Conservation (phyloP, 1,140 invertebrate species). For the Drosophila persimilis region DNA sequence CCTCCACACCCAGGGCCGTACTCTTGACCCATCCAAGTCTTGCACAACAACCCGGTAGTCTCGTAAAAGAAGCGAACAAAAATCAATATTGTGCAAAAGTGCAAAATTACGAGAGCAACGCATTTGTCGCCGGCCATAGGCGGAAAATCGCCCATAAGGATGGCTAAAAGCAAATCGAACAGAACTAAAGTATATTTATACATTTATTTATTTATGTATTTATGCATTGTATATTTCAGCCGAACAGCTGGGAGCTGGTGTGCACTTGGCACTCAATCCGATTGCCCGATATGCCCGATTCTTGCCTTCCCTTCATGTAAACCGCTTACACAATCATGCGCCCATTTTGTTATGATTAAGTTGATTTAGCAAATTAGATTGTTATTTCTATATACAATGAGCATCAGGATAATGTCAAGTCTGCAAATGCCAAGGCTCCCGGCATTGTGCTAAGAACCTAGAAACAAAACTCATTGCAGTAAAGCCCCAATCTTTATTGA, state of each 20-base stretch:
- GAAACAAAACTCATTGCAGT: background rate
- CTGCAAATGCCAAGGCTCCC: background rate
- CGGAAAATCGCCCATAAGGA: background rate
- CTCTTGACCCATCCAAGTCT: constrained; percentile 15
- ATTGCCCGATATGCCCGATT: background rate
- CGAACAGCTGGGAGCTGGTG: background rate
- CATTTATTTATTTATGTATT: constrained; percentile 22
- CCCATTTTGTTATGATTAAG: background rate
- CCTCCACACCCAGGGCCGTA: background rate
- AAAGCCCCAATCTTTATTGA: too few relatives aligned
- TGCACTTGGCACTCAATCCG: background rate
- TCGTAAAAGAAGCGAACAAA: constrained; percentile 18
- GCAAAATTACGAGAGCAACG: constrained; percentile 16
- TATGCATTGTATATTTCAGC: constrained; percentile 20
- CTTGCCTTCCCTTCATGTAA: too few relatives aligned
- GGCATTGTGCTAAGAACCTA: background rate
- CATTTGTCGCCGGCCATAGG: background rate
- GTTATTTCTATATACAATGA: background rate
- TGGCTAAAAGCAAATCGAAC: constrained; percentile 29
- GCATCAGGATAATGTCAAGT: background rate
- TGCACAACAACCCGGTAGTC: constrained; percentile 33
- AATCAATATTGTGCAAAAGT: constrained; percentile 46
- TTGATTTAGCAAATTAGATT: constrained; percentile 1
- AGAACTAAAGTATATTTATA: constrained; percentile 22
- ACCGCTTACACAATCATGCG: background rate